A percentile compares a stretch with the other conserved stretches of the same genome.
Conservation (phyloP, 2,113 vertebrate species). For the Mastomys natalensis region DNA sequence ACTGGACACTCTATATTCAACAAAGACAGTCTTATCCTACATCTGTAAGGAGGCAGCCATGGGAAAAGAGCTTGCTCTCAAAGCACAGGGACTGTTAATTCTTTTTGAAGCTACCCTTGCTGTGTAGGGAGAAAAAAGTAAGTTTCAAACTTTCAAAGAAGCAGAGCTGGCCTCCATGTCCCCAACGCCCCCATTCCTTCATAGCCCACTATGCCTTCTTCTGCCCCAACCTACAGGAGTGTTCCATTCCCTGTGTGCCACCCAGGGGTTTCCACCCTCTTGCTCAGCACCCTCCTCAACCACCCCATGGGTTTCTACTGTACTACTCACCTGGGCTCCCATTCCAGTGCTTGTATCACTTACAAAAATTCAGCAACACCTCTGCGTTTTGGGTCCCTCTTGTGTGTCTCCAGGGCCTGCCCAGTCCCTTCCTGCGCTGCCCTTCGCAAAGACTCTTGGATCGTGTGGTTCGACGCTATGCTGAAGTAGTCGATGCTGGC, state of each 20-base stretch:
- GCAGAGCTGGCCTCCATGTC: background rate
- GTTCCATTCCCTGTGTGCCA: too few species aligned
- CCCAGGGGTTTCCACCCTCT: background rate
- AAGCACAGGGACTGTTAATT: background rate
- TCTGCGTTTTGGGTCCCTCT: background rate
- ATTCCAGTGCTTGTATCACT: background rate
- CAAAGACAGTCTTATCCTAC: background rate
- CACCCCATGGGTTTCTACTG: background rate
- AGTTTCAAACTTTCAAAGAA: background rate
- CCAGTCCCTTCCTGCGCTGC: slow-evolving; percentile 89
- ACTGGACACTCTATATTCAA: background rate
- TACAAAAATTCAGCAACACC: background rate
- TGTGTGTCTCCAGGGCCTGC: slow-evolving; percentile 84
- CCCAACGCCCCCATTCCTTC: fast-evolving
- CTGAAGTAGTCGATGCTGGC: slow-evolving; percentile 90
- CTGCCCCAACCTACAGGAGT: background rate
- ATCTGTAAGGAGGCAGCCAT: background rate
- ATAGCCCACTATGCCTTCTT: background rate
- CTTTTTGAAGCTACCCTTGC: background rate
- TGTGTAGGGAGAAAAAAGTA: background rate
- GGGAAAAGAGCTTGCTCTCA: background rate
- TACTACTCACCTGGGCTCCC: background rate
- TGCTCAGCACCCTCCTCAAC: background rate
- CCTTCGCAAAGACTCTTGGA: slow-evolving; percentile 91
- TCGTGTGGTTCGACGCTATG: slow-evolving; percentile 90